Evolutionary conservation across 1,140 invertebrate species (phyloP), one percentile per base, ranked within the genome.

Genomic region (Drosophila kikkawai): DNA sequence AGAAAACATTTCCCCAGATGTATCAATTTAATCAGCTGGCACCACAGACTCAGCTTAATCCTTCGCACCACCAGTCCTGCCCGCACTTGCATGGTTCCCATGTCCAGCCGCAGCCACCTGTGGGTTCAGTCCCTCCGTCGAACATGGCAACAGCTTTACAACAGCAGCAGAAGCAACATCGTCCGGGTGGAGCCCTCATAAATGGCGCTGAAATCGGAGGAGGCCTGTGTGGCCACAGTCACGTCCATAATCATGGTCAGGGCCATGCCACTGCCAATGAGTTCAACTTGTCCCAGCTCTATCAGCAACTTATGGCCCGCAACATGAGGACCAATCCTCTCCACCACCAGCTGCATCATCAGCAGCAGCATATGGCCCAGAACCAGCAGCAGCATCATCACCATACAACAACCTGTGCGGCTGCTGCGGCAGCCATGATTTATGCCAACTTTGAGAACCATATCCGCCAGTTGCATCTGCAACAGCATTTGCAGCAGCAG

Each of bases 391-490:
- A 48, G 13, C 45, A 60, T 1, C 74, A 70, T 3, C 74, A 66
- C 1, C 61, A 67, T 17, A 53, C 39, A 4, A 32, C 12, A 12
- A 58, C n/a, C 7, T 60, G 41, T 42, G 71, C 51, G 15, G 78
- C 69, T 2, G 71, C 77, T 4, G 53, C 77, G 15, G 68, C 83
- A 26, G 65, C 79, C 0, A 71, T 86, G 32, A 41, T 85, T 15
- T 85, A 86, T 41, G 79, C 69, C 7, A 71, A 67, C 7, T 32
- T 82, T 34, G 75, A 87, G 29, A 59, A 79, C n/a, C 69, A 73
- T 9, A 42, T 80, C 19, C 85, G 65, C 8, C 84, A 90, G 29
- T 58, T 65, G 9, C 68, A 78, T 3, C 12, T 51, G 34, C 64
- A 74, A 0, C 81, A 79, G 17, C 36, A 41, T 1, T 45, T 47